phyloP scores from a whole-genome alignment of 2,113 vertebrate genomes.

The Hemiscyllium ocellatum region DNA sequence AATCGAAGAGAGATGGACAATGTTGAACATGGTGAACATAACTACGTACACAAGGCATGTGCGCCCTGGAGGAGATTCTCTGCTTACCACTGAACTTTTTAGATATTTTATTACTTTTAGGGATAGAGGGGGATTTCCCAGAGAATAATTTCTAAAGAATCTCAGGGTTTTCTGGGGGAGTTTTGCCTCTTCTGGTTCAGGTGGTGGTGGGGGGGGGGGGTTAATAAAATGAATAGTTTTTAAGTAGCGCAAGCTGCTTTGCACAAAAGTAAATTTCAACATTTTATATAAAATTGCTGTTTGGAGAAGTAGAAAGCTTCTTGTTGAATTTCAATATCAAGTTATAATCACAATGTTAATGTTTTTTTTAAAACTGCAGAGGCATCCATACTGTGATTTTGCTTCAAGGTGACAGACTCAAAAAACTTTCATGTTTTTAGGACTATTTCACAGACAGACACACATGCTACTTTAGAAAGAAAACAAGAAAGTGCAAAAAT shows the following conservation, averaged over 20 bases:
- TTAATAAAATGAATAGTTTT: not conserved
- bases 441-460: not conserved
- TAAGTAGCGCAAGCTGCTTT: too few species aligned
- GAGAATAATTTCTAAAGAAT: not conserved
- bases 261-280: not conserved
- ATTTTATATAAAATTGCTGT: not conserved
- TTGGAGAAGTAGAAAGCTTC: not conserved
- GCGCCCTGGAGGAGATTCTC: not conserved
- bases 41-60: not conserved
- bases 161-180: not conserved
- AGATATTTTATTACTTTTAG: not conserved
- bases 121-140: not conserved
- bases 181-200: not conserved
- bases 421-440: not conserved
- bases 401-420: not conserved
- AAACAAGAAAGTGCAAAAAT: not conserved
- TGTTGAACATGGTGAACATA: not conserved
- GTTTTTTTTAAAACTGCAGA: not conserved
- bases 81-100: not conserved
- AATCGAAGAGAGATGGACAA: not conserved
- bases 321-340: not conserved
- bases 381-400: not conserved
- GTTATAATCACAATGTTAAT: not conserved
- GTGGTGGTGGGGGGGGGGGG: not conserved
- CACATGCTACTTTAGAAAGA: not conserved